Percentiles rank a stretch among this genome's conserved stretches.
Conservation (phyloP, 92 coral and sea anemone genomes). For the Zoanthus sansibaricus region DNA sequence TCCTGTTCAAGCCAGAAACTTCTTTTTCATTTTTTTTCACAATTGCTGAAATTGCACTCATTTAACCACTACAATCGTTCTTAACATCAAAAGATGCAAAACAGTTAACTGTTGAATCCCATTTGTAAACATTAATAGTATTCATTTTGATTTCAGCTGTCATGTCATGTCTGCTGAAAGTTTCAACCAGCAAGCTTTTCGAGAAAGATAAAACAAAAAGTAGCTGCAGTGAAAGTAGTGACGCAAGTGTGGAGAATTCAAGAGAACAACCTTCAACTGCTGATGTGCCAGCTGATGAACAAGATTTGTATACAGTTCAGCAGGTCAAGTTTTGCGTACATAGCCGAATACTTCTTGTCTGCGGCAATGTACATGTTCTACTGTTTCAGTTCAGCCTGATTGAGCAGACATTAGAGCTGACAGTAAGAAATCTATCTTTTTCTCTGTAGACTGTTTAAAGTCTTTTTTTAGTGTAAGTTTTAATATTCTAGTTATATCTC, state of each 20-base stretch:
- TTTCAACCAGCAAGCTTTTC: constrained; percentile 90
- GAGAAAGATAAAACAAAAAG: constrained; percentile 72
- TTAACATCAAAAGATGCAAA: background rate
- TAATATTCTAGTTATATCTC: too few species aligned
- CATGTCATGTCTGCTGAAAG: constrained; percentile 71
- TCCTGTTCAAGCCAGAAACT: too few species aligned
- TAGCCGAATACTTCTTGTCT: constrained; percentile 84
- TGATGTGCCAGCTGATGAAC: constrained; percentile 67
- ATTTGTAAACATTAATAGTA: background rate
- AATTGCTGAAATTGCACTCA: too few species aligned
- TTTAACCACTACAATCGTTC: background rate
- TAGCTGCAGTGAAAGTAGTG: constrained; percentile 71
- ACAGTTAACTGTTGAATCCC: too few species aligned
- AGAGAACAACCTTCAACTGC: constrained; percentile 50
- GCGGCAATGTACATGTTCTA: constrained; percentile 79
- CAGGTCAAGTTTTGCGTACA: constrained; percentile 83
- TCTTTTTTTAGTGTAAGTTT: too few species aligned
- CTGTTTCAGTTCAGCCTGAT: constrained; percentile 75
- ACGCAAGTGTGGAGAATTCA: constrained; percentile 65
- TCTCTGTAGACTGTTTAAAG: too few species aligned
- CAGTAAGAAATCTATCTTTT: constrained; percentile 54
- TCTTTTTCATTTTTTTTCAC: too few species aligned
- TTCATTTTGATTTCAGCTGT: constrained; percentile 63
- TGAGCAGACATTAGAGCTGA: constrained; percentile 84
- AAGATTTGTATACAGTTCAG: constrained; percentile 76